phyloP scores from a whole-genome alignment of 2,888 invertebrate genomes.

The Hirtodrosophila duncani region DNA sequence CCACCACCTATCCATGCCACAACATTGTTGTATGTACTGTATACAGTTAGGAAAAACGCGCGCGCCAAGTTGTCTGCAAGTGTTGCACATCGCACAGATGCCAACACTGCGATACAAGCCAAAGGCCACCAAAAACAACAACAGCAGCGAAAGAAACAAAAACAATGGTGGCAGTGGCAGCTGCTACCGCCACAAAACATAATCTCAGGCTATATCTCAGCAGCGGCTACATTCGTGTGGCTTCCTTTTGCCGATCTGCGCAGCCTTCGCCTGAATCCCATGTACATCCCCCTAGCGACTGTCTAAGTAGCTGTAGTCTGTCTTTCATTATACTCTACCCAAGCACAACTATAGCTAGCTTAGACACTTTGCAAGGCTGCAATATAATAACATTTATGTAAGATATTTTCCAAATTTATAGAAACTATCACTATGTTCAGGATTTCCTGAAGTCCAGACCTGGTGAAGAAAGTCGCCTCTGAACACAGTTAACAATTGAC shows the following conservation, averaged over 20 bases:
- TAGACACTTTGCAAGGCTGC: too few species aligned
- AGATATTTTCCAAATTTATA: too few species aligned
- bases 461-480: too few species aligned
- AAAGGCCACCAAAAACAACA: constrained; percentile 50
- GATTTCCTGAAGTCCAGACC: too few species aligned
- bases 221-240: constrained; percentile 65
- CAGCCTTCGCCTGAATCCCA: constrained; percentile 4
- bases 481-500: too few species aligned
- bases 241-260: constrained; percentile 49
- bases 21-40: too few species aligned
- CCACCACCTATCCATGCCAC: background rate
- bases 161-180: constrained; percentile 73
- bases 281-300: constrained; percentile 7
- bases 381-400: too few species aligned
- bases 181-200: constrained; percentile 69
- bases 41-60: constrained; percentile 39
- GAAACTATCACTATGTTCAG: too few species aligned
- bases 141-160: constrained; percentile 41
- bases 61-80: constrained; percentile 73
- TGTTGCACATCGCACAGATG: constrained; percentile 73
- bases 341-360: too few species aligned
- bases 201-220: constrained; percentile 69
- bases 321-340: too few species aligned
- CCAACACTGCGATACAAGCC: constrained; percentile 69
- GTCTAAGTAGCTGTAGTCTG: constrained; percentile 60